Evolutionary conservation across 2,888 invertebrate genomes (phyloP).

Genomic region (Drosophila testacea): DNA sequence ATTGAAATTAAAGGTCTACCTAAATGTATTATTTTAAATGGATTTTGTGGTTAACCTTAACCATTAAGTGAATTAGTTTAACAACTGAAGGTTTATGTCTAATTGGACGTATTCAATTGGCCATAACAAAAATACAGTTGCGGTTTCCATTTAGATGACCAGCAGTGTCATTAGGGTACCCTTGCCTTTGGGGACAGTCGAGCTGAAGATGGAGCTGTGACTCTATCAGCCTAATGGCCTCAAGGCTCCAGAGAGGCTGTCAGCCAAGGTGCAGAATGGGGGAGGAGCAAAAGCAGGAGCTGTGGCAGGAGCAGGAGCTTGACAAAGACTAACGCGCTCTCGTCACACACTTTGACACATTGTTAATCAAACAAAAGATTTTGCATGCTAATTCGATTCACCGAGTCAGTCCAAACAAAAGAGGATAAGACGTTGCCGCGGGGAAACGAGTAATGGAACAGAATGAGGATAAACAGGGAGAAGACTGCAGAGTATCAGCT

Average conservation of each 20-base stretch:
- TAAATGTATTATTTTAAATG: slow-evolving; percentile 11
- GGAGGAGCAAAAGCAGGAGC: background rate
- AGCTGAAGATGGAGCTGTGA: slow-evolving; percentile 20
- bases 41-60: slow-evolving; percentile 29
- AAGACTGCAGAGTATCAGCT: background rate
- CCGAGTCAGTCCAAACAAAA: slow-evolving; percentile 50
- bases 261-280: background rate
- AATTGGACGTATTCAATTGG: slow-evolving; percentile 32
- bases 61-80: slow-evolving; percentile 40
- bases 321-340: slow-evolving; percentile 65
- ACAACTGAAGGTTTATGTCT: slow-evolving; percentile 14
- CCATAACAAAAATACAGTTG: slow-evolving; percentile 38
- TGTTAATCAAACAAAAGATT: slow-evolving; percentile 81
- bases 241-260: slow-evolving; percentile 27
- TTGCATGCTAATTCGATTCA: slow-evolving; percentile 80
- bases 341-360: slow-evolving; percentile 79
- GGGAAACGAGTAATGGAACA: slow-evolving; percentile 22
- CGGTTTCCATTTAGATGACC: slow-evolving; percentile 50
- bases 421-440: slow-evolving; percentile 26
- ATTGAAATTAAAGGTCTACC: background rate
- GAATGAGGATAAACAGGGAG: background rate
- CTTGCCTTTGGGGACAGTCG: slow-evolving; percentile 18
- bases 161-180: slow-evolving; percentile 30
- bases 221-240: slow-evolving; percentile 56
- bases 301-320: slow-evolving; percentile 4